Percentiles rank a stretch among this genome's conserved stretches.
Conservation (phyloP, 2,888 invertebrate species). For the Ditylenchus weischeri region DNA sequence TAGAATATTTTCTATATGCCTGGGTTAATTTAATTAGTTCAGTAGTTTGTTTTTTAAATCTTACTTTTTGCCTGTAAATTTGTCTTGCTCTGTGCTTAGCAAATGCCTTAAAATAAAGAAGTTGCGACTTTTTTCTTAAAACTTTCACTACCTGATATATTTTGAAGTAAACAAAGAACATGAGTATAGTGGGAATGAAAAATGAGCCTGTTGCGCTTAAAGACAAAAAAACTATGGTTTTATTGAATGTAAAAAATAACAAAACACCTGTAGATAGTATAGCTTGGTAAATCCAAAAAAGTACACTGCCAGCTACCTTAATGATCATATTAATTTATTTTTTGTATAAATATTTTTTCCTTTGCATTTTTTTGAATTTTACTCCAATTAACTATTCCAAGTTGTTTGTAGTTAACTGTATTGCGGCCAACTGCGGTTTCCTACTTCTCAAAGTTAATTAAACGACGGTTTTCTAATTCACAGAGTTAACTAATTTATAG, state of each 20-base stretch:
- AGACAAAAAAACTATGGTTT: too few relatives aligned
- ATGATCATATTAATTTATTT: too few relatives aligned
- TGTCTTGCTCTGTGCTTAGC: conserved; percentile 59
- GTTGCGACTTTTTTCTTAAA: not conserved
- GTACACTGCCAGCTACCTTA: conserved; percentile 37
- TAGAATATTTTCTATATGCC: too few relatives aligned
- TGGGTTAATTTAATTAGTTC: too few relatives aligned
- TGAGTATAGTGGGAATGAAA: conserved; percentile 97
- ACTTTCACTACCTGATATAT: conserved; percentile 69
- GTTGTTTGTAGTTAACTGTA: too few relatives aligned
- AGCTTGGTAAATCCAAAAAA: conserved; percentile 59
- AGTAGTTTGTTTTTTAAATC: conserved; percentile 5
- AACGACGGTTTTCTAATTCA: too few relatives aligned
- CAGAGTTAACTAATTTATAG: too few relatives aligned
- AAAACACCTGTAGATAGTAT: conserved; percentile 56
- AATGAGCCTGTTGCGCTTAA: conserved; percentile 73
- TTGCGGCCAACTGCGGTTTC: too few relatives aligned
- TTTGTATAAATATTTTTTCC: too few relatives aligned
- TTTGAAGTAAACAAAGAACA: conserved; percentile 98
- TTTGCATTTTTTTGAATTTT: too few relatives aligned
- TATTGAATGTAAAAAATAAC: not conserved
- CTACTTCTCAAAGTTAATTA: too few relatives aligned
- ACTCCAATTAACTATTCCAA: too few relatives aligned
- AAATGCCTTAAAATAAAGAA: conserved; percentile 43
- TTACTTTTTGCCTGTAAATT: conserved; percentile 59